Evolutionary conservation across 2,797 vertebrate species (phyloP).

Genomic region (Loris lydekkerianus): DNA sequence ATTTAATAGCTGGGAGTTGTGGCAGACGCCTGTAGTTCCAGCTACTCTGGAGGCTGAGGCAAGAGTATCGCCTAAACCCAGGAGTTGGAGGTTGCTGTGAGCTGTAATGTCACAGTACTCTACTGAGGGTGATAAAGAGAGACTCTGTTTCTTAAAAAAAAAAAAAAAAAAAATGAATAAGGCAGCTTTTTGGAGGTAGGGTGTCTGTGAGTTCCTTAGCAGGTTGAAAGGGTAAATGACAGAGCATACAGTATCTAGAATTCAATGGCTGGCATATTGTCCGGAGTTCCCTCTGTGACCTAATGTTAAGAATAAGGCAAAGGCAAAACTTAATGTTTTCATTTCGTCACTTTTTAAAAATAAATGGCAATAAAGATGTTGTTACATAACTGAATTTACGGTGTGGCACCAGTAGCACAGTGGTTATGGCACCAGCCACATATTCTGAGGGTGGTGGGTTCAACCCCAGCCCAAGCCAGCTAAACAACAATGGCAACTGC

Average conservation of each 20-base stretch:
- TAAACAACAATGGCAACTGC: too few species aligned
- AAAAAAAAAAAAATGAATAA: neutral
- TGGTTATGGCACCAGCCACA: too few species aligned
- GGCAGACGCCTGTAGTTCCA: too few species aligned
- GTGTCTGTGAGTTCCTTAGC: neutral
- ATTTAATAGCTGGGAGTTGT: neutral
- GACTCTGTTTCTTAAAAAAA: too few species aligned
- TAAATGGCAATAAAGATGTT: slow-evolving; percentile 56
- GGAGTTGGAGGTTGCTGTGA: too few species aligned
- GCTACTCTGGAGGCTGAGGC: too few species aligned
- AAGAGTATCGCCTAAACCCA: too few species aligned
- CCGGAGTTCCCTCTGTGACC: neutral
- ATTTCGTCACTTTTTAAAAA: slow-evolving; percentile 54
- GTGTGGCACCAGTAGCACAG: too few species aligned
- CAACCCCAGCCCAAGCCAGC: too few species aligned
- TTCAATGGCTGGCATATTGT: neutral
- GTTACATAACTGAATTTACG: slow-evolving; percentile 61
- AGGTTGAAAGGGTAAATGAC: neutral
- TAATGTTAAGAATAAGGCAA: neutral
- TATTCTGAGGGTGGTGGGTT: too few species aligned
- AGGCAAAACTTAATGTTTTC: slow-evolving; percentile 45
- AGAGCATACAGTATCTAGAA: neutral
- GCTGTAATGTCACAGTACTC: too few species aligned
- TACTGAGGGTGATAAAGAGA: too few species aligned
- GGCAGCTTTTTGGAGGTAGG: neutral